Percentiles rank a stretch among this genome's conserved stretches.
Evolutionary conservation across 2,888 invertebrate genomes (phyloP).

Genomic region (Agonopterix subpropinquella): DNA sequence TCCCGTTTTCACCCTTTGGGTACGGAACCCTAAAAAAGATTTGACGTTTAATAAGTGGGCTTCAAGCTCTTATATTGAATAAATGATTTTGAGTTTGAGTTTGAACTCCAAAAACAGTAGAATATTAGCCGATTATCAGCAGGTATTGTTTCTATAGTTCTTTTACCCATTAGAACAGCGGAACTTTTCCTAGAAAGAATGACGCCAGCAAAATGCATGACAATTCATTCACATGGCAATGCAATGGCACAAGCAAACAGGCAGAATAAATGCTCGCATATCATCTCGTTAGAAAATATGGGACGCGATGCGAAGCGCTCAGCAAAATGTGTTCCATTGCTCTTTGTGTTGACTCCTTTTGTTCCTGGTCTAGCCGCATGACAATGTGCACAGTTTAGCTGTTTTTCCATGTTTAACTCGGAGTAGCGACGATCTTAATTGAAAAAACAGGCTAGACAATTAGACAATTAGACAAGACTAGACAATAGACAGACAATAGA

Average conservation of each 20-base stretch:
- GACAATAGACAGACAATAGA: too few species aligned
- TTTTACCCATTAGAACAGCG: neutral
- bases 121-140: too few species aligned
- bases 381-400: constrained; percentile 4
- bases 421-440: too few species aligned
- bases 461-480: too few species aligned
- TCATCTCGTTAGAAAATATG: constrained; percentile 71
- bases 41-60: too few species aligned
- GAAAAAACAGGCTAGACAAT: too few species aligned
- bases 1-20: too few species aligned
- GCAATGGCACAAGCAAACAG: constrained; percentile 21
- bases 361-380: constrained; percentile 57
- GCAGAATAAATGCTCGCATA: constrained; percentile 52
- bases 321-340: constrained; percentile 65
- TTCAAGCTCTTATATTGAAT: too few species aligned
- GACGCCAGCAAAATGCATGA: constrained; percentile 11
- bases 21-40: too few species aligned
- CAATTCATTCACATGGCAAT: constrained; percentile 25
- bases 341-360: constrained; percentile 67
- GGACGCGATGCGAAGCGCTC: constrained; percentile 60
- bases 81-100: too few species aligned
- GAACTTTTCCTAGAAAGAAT: neutral
- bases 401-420: neutral
- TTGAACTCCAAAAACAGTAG: too few species aligned
- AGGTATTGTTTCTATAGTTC: neutral